These are phyloP conservation scores for Cuniculus paca DNA, from an alignment of 2,797 vertebrate species.

Conservation along the genomic window DNA sequence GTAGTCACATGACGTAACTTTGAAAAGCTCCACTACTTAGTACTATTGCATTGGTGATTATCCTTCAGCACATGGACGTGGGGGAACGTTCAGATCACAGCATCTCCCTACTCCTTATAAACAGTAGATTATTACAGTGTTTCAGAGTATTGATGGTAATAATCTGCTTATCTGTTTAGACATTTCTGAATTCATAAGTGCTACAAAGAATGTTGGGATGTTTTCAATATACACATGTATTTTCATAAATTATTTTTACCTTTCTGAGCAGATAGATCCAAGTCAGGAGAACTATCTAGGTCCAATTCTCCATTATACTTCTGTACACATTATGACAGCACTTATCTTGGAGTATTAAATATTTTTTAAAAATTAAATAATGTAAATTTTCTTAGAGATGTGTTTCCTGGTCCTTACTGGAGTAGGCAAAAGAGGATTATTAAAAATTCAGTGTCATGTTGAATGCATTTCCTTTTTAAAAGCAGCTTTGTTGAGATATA, in stretches of 20 bases:
- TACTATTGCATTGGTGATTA: too few relatives aligned
- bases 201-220: conserved; percentile 93
- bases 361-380: neutral
- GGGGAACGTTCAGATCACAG: neutral
- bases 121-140: neutral
- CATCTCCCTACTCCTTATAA: neutral
- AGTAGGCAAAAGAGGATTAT: neutral
- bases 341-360: neutral
- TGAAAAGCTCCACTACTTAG: neutral
- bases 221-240: conserved; percentile 96
- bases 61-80: neutral
- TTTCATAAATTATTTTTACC: conserved; percentile 94
- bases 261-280: conserved; percentile 92
- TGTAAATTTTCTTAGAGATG: neutral
- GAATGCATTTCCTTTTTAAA: neutral
- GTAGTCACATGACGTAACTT: neutral
- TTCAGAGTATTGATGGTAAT: conserved; percentile 89
- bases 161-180: conserved; percentile 97
- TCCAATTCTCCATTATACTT: neutral
- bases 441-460: neutral
- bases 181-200: conserved; percentile 94
- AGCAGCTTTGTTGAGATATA: neutral
- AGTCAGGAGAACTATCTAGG: conserved; percentile 85
- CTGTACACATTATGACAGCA: neutral
- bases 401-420: neutral